Base-by-base conservation (phyloP, 2,113 vertebrate species). In the Hippocampus mohnikei region DNA sequence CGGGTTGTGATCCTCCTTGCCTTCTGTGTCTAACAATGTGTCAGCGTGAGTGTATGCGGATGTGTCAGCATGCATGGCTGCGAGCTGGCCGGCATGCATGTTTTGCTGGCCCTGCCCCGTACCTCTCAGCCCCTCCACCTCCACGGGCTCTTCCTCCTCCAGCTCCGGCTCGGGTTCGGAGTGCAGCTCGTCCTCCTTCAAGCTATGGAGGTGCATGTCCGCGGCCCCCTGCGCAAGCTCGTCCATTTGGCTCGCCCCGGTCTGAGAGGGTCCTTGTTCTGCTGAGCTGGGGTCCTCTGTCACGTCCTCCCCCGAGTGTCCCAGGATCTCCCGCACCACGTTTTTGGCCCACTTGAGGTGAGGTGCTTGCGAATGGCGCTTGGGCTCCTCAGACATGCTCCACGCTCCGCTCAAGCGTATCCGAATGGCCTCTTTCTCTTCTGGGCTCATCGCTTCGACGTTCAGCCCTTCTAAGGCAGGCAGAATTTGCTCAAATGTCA, bases 291-390 rank as follows among this genome's bases (percentile, higher is more conserved):
- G 60, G 48, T 83, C 72, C 1, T 73, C 78, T 2, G 55, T 18
- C 12, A 11, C 2, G 1, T 71, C n/a, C 4, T 87, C 88, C 2
- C 87, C 90, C 0, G 88, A 85, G 40, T 67, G 29, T 66, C 87
- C 91, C 60, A 93, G 73, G 71, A 92, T 91, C 79, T 90, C 87
- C 2, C 64, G 77, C 21, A 93, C 67, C 21, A 92, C 84, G 25
- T 69, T 83, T 72, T 86, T 90, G 70, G 92, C 92, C 91, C 91
- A 93, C 81, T 89, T 91, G 23, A 93, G 80, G 70, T 93, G 92
- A 9, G 92, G 88, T 29, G 90, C 84, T 78, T 90, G 88, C 55
- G 91, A 92, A 66, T 85, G 81, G 3, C 79, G 77, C 67, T 90
- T 93, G 33, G 81, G 77, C 16, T 87, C 85, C 42, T 86, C 81